Evolutionary conservation across 1,140 invertebrate species (phyloP), one percentile per base, ranked within the genome.

Genomic region (Zaprionus lachaisei): DNA sequence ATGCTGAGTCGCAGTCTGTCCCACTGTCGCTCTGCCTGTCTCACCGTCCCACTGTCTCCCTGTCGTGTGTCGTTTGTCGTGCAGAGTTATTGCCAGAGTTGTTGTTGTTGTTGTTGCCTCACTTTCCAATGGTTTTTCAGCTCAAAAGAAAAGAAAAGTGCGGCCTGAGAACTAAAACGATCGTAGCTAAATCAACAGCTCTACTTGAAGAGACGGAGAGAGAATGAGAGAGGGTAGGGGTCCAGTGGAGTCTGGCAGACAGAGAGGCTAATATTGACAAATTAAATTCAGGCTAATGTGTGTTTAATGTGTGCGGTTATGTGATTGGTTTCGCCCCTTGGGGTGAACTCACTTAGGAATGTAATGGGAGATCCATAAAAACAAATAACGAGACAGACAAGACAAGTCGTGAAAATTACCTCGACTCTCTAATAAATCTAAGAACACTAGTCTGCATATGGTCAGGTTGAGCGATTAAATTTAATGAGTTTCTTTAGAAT

Each of bases 201-300:
- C 17, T 49, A 17, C 47, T 34, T 0, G 2, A 34, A 11, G 3
- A 34, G 4, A 11, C 24, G 24, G 9, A 34, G 31, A 31, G 7
- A 9, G 28, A 31, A 17, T 4, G 44, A 20, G 17, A 20, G 44
- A 17, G 6, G 5, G 44, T 9, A 47, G 47, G 20, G 47, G 47
- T 49, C 4, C 14, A 41, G 20, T n/a, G 20, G n/a, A 51, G 20
- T 11, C 47, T 12, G 47, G 22, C 54, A 66, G 22, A 56, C 51
- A 56, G 17, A 38, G n/a, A n/a, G 65, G 85, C 85, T 79, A 90
- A 89, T 89, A 90, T 89, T 89, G 84, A 89, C 84, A 89, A 89
- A 89, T 89, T 89, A 85, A 89, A 89, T 90, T 76, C 85, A 89
- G 85, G 76, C 83, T 90, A 89, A 89, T 89, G 79, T 81, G 84